Conservation (phyloP, 2,797 vertebrate genomes). For the Gallirallus australis region DNA sequence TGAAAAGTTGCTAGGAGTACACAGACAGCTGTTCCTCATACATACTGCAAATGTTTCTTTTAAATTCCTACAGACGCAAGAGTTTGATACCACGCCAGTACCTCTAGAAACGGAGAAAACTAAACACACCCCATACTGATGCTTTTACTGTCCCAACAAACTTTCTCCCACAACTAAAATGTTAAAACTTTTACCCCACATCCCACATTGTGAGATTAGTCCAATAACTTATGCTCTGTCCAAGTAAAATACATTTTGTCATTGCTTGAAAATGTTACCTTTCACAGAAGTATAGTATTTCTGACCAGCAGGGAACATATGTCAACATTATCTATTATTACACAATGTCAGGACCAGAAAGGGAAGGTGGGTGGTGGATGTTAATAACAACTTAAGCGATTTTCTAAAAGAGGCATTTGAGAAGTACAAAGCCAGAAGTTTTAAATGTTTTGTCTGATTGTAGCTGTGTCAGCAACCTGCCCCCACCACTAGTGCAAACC, state of each 20-base stretch:
- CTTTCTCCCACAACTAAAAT: constrained; percentile 84
- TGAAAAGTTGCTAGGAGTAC: constrained; percentile 76
- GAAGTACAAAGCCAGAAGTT: constrained; percentile 89
- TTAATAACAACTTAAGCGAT: constrained; percentile 87
- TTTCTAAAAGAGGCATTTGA: constrained; percentile 87
- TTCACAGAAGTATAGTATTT: constrained; percentile 93
- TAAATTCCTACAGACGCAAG: constrained; percentile 81
- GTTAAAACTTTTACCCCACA: constrained; percentile 85
- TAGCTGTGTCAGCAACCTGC: constrained; percentile 90
- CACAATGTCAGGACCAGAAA: constrained; percentile 88
- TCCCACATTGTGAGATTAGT: constrained; percentile 89
- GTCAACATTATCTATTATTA: constrained; percentile 94
- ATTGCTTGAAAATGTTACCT: constrained; percentile 95
- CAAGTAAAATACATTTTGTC: constrained; percentile 98
- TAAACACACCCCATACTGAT: constrained; percentile 82
- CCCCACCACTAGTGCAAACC: constrained; percentile 78
- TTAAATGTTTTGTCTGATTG: constrained; percentile 86
- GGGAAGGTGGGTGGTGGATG: constrained; percentile 88
- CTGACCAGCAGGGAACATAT: constrained; percentile 91
- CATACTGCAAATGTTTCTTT: constrained; percentile 85
- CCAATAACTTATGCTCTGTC: constrained; percentile 86
- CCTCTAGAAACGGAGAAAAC: constrained; percentile 81
- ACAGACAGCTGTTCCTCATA: constrained; percentile 85
- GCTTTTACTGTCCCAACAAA: constrained; percentile 84
- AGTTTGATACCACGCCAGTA: constrained; percentile 82